These are phyloP conservation scores for Silurus meridionalis DNA, from an alignment of 2,113 vertebrate species.

Conservation along the genomic window DNA sequence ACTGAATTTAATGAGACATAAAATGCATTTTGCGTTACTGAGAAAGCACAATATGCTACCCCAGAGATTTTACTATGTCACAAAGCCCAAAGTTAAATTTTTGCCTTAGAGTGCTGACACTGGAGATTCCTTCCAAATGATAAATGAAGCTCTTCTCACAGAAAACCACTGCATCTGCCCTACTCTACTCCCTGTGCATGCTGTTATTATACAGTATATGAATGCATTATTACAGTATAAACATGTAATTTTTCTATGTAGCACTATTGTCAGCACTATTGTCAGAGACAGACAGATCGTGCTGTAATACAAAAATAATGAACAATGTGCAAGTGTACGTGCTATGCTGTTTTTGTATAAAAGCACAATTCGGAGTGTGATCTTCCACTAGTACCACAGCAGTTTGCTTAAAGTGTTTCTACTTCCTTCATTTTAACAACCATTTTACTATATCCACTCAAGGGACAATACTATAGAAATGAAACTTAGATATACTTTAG, in stretches of 20 bases:
- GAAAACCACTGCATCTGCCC: neutral
- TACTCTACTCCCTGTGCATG: neutral
- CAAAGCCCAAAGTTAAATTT: neutral
- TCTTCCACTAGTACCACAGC: neutral
- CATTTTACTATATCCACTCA: too few species aligned
- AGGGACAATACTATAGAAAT: too few species aligned
- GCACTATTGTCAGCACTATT: neutral
- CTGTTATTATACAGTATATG: neutral
- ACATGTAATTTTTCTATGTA: neutral
- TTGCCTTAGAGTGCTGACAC: neutral
- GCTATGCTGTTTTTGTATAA: neutral
- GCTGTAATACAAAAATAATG: too few species aligned
- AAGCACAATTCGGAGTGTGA: neutral
- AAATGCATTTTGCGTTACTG: neutral
- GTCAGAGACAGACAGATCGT: neutral
- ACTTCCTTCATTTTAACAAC: too few species aligned
- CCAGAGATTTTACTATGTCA: neutral
- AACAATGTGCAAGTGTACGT: neutral
- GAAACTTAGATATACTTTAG: too few species aligned
- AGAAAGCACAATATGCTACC: neutral
- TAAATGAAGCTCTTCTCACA: neutral
- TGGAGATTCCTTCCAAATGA: neutral
- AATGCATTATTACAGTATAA: neutral
- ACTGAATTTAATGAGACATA: neutral
- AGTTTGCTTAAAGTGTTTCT: neutral